A percentile compares a stretch with the other conserved stretches of the same genome.
Evolutionary conservation across 1,140 invertebrate species (phyloP).

Genomic region (Hylaeus volcanicus): DNA sequence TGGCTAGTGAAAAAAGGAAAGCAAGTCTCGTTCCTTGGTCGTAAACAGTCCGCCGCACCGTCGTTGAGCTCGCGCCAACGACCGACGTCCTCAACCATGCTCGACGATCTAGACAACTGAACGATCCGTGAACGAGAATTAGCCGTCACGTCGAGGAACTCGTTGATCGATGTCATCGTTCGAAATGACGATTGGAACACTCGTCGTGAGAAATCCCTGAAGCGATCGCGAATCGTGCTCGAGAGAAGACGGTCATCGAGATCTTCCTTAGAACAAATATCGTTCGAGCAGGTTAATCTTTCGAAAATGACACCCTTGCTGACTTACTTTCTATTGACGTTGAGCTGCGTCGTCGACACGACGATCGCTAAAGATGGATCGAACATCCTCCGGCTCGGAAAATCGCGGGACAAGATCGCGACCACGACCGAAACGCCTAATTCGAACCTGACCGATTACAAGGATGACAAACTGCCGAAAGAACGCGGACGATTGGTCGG

Average conservation of each 20-base stretch:
- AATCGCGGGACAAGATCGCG: constrained; percentile 23
- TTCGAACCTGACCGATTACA: constrained; percentile 52
- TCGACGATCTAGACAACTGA: constrained; percentile 26
- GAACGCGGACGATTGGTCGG: constrained; percentile 48
- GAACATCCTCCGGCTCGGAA: constrained; percentile 72
- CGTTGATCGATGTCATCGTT: too few species aligned
- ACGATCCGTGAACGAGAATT: constrained; percentile 19
- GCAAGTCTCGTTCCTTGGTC: background rate
- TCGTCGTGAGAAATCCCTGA: constrained; percentile 37
- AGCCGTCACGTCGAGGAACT: background rate
- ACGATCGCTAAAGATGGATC: constrained; percentile 61
- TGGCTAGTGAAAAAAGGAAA: constrained; percentile 20
- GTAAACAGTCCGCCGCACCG: background rate
- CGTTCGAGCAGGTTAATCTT: background rate
- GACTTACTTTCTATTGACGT: background rate
- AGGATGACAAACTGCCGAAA: background rate
- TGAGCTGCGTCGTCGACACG: background rate
- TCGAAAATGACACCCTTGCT: constrained; percentile 37
- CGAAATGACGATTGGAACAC: constrained; percentile 31
- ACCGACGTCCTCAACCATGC: constrained; percentile 28
- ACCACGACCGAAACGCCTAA: constrained; percentile 14
- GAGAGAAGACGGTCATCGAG: background rate
- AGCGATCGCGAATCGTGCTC: background rate
- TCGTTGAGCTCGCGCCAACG: background rate
- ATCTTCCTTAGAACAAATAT: background rate